These are phyloP conservation scores for Grapholita molesta DNA, from an alignment of 1,140 invertebrate genomes.

Conservation along the genomic window DNA sequence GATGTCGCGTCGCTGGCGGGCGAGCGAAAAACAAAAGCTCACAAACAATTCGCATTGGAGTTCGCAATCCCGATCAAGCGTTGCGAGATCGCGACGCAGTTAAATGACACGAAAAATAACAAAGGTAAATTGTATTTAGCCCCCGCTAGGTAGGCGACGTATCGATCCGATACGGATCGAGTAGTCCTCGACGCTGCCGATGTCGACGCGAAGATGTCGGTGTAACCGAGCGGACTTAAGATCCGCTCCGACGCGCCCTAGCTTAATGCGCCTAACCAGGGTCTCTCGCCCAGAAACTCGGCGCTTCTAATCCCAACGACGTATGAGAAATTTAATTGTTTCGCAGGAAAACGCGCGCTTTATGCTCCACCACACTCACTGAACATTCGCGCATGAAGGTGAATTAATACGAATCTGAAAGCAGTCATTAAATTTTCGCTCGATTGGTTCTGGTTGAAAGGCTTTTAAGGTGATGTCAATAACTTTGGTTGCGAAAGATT, in stretches of 20 bases:
- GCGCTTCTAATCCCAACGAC: conserved; percentile 49
- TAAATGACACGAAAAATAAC: conserved; percentile 78
- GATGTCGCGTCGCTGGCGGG: conserved; percentile 69
- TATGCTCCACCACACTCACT: conserved; percentile 50
- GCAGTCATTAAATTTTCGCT: conserved; percentile 73
- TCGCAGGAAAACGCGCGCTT: conserved; percentile 61
- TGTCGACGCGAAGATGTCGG: conserved; percentile 52
- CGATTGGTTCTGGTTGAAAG: conserved; percentile 59
- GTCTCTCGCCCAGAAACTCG: conserved; percentile 37
- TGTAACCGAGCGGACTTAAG: conserved; percentile 65
- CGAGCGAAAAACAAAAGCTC: conserved; percentile 74
- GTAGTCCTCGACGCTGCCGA: conserved; percentile 51
- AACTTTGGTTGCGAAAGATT: conserved; percentile 49
- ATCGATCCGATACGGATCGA: conserved; percentile 61
- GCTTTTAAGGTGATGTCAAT: conserved; percentile 65
- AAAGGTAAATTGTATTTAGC: conserved; percentile 78
- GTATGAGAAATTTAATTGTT: conserved; percentile 73
- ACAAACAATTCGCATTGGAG: conserved; percentile 76
- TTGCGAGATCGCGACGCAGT: conserved; percentile 74
- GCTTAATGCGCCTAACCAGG: conserved; percentile 45
- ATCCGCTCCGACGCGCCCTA: conserved; percentile 46
- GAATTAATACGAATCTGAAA: conserved; percentile 69
- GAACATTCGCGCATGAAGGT: conserved; percentile 54
- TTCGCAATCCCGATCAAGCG: conserved; percentile 74
- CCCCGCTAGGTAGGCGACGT: conserved; percentile 66